These are phyloP conservation scores for Falco cherrug DNA, from an alignment of 2,797 vertebrate genomes.

Conservation along the genomic window DNA sequence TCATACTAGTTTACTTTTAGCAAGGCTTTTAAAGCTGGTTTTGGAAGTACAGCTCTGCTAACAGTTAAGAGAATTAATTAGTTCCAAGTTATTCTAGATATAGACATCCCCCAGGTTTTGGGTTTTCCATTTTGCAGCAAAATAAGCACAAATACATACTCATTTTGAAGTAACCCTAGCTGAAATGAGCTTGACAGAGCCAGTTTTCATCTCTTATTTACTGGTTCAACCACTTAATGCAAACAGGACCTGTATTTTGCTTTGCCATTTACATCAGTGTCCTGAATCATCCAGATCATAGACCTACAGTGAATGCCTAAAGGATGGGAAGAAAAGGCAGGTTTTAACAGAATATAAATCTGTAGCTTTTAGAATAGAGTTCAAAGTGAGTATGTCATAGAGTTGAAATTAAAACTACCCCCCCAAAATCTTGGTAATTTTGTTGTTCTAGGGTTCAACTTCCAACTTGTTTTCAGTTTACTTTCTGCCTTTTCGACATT, in stretches of 20 bases:
- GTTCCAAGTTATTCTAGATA: background rate
- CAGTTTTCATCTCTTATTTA: background rate
- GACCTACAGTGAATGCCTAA: background rate
- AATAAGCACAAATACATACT: background rate
- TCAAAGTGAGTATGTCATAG: background rate
- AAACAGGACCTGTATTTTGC: background rate
- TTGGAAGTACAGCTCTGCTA: background rate
- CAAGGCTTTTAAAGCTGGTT: background rate
- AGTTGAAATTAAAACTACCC: background rate
- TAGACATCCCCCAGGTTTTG: background rate
- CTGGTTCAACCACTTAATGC: background rate
- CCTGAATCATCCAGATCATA: background rate
- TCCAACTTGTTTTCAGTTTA: background rate
- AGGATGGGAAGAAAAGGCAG: background rate
- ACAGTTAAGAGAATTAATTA: background rate
- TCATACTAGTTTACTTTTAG: background rate
- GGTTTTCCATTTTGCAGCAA: background rate
- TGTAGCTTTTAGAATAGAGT: background rate
- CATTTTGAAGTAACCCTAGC: background rate
- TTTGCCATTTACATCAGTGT: background rate
- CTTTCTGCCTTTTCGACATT: background rate
- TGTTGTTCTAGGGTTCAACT: background rate
- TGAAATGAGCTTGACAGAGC: background rate
- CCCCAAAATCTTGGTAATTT: background rate
- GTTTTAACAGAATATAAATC: background rate